Base-by-base conservation (phyloP, 2,888 invertebrate genomes). In the Tetanocera ferruginea region DNA sequence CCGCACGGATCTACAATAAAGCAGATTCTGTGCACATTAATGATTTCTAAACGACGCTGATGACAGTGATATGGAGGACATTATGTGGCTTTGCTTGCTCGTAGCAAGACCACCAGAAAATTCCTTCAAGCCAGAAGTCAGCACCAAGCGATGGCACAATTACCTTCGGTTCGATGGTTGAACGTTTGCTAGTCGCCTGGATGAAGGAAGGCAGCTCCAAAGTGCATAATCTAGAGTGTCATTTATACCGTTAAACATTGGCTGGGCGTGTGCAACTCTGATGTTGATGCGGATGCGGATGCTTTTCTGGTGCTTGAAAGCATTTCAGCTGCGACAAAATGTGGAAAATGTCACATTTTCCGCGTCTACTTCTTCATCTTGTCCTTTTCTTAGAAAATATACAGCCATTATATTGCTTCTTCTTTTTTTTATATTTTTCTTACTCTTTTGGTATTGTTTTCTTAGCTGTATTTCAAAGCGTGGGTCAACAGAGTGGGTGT, bases 161-260 rank as follows among this genome's bases (percentile, higher is more conserved):
- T 28, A 64, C n/a, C 64, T 37, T 37, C 37, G 34, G 57, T 43
- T 37, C 17, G 66, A 31, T 25, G 9, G 8, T 37, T 37, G 37
- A 14, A 64, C 19, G 28, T 5, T 19, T 43, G 43, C 43, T 43
- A 43, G 43, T 14, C 43, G 43, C 43, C 11, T 43, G 3, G 43
- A 43, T 14, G 11, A 43, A 43, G 31, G 34, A 8, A 43, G 57
- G 60, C 60, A 31, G n/a, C 8, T 5, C 52, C 70, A 64, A 76
- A 79, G 72, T 77, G 77, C 77, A 79, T 79, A 76, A 79, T 77
- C 77, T 77, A 76, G 66, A 77, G 76, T 79, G 79, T 79, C 76
- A 77, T 79, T 79, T 79, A 76, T 77, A 51, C 74, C 72, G 34
- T 70, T 57, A 34, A 49, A 62, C 70, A 77, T 77, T 71, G 60